Evolutionary conservation across 2,888 invertebrate species (phyloP), one percentile per base, ranked within the genome.

Genomic region (Itoplectis maculator): DNA sequence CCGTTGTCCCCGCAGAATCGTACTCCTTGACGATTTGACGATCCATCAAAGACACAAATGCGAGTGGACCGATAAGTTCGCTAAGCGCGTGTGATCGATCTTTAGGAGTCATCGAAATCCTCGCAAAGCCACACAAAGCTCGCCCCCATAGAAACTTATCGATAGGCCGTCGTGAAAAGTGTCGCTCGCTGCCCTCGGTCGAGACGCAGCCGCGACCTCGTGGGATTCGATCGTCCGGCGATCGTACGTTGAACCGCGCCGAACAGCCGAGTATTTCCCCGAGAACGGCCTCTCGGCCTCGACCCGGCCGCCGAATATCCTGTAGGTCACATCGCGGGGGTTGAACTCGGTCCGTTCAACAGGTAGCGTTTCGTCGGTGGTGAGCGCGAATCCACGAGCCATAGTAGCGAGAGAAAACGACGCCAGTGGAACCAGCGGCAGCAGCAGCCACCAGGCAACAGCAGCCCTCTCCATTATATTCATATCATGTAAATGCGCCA

Each of bases 401-500:
- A 23, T 29, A 15, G 59, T 63, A 79, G 51, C 68, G 42, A 40
- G 37, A 20, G 72, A 40, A 42, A 63, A 56, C 75, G 68, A 65
- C 75, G 59, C 18, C 59, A 83, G 68, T 86, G 68, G 66, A 54
- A 49, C 59, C 49, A 65, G 59, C 59, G 65, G 66, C 59, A 66
- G 76, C 63, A 65, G 37, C 69, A 85, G 68, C 29, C 2, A 5
- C 29, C 87, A 85, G 68, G 3, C 2, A 5, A 2, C 87, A 85
- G 87, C 89, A 87, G 84, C 90, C 89, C 91, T 90, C 92, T 91
- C 90, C 90, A 92, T 92, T 92, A 92, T 92, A 92, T 92, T 92
- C 92, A 92, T 92, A 92, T 92, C 91, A 92, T 92, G 92, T 91
- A 92, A 92, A 92, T 92, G 91, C 85, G 88, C 89, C 86, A 84